Base-by-base conservation (phyloP, 2,888 invertebrate genomes). In the Girardia tigrina region DNA sequence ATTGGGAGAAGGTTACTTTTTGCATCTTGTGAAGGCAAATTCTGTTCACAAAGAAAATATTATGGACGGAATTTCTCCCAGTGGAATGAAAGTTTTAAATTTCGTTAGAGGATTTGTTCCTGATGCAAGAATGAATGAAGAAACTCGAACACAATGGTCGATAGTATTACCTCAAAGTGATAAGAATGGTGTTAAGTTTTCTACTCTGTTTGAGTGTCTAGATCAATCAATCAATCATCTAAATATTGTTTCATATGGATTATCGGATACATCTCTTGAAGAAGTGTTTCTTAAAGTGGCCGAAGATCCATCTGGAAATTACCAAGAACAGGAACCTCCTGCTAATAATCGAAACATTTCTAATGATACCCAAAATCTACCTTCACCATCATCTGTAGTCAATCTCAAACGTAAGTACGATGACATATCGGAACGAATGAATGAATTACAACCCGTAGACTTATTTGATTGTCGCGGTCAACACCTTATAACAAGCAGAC, bases 191-290 rank as follows among this genome's bases (percentile, higher is more conserved):
- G 8, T 8, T 16, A 36, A 36, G 16, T 36, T 36, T 16, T 36
- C 36, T 36, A 36, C 16, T 36, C 36, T 36, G 16, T 36, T 36
- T 36, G 36, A 8, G 16, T 8, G 16, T 36, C 36, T 36, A 12
- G 36, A 36, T 36, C 12, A 16, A 36, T 8, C 8, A 36, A 8
- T 36, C 16, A 16, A 12, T 12, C 8, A 36, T 36, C 16, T 36
- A 12, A 36, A 36, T 36, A 16, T 16, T 8, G 8, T 36, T 8
- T 36, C 36, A 36, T 88, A 87, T 80, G 88, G 88, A 23, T 85
- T 88, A 16, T 87, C 87, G n/a, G 87, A 88, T 79, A 87, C 88
- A 0, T 86, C 87, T 28, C 81, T 88, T n/a, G 88, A 88, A 81
- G 88, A 88, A 83, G 87, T 87, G 78, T 86, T 86, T 79, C 79